Evolutionary conservation across 2,113 vertebrate species (phyloP).

Genomic region (Anhinga rufa): DNA sequence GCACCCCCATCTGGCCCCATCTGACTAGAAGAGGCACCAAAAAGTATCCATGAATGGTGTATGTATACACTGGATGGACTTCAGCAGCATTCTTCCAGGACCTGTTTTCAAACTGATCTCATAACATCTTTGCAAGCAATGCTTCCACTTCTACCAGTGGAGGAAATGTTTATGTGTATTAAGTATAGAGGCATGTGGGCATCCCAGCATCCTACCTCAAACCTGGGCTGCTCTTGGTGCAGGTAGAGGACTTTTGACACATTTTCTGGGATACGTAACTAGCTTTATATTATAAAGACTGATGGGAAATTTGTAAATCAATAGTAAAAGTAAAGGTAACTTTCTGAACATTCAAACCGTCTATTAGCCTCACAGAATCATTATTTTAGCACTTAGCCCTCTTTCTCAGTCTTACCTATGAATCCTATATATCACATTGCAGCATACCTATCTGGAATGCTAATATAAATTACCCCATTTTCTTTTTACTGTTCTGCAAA

Average conservation of each 20-base stretch:
- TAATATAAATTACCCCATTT: constrained; percentile 11
- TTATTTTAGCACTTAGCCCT: background rate
- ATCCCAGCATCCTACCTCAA: background rate
- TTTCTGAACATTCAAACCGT: background rate
- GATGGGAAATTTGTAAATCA: background rate
- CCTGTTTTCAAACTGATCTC: background rate
- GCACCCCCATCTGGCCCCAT: background rate
- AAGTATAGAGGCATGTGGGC: background rate
- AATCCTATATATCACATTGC: background rate
- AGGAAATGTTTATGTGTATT: background rate
- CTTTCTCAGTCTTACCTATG: background rate
- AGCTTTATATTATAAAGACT: background rate
- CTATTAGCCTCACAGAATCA: background rate
- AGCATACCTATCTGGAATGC: background rate
- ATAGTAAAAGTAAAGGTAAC: background rate
- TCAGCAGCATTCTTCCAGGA: background rate
- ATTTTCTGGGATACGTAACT: background rate
- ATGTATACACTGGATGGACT: background rate
- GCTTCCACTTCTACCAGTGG: background rate
- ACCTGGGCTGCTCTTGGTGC: background rate
- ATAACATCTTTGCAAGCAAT: background rate
- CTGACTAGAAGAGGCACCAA: background rate
- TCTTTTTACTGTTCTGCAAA: constrained; percentile 9
- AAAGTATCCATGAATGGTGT: background rate
- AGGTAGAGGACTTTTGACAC: background rate